Conservation (phyloP, 2,797 vertebrate species). For the Lophotriccus pileatus region DNA sequence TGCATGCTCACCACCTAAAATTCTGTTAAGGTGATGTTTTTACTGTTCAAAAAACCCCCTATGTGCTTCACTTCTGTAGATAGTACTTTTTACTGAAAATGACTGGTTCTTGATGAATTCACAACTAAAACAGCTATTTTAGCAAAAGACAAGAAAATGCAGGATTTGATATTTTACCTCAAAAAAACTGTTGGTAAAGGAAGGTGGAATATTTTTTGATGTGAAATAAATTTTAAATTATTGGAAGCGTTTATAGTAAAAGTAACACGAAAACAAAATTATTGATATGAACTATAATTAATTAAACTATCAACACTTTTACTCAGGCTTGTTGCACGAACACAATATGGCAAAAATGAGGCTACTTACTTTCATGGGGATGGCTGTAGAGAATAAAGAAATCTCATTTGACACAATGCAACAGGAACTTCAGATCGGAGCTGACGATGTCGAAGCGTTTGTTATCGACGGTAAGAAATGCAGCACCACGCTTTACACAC, state of each 20-base stretch:
- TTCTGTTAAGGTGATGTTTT: background rate
- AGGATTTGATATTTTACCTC: background rate
- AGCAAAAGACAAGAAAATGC: background rate
- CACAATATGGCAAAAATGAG: slow-evolving; percentile 99
- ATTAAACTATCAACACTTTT: background rate
- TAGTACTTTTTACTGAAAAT: background rate
- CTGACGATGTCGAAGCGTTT: slow-evolving; percentile 96
- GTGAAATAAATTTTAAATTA: background rate
- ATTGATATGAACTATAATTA: background rate
- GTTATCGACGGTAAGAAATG: slow-evolving; percentile 89
- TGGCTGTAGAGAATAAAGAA: slow-evolving; percentile 97
- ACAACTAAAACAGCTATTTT: background rate
- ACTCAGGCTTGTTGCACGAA: slow-evolving; percentile 90
- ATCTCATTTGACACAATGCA: slow-evolving; percentile 96
- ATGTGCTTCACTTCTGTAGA: background rate
- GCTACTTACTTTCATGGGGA: slow-evolving; percentile 97
- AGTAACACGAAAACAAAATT: background rate
- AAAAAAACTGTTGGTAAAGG: background rate
- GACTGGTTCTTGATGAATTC: background rate
- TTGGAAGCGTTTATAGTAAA: background rate
- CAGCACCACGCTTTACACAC: background rate
- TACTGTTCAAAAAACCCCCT: background rate
- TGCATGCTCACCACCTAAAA: background rate
- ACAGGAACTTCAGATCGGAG: slow-evolving; percentile 93
- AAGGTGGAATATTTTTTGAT: background rate